Base-by-base conservation (phyloP, 2,888 invertebrate species). In the Baronia brevicornis region DNA sequence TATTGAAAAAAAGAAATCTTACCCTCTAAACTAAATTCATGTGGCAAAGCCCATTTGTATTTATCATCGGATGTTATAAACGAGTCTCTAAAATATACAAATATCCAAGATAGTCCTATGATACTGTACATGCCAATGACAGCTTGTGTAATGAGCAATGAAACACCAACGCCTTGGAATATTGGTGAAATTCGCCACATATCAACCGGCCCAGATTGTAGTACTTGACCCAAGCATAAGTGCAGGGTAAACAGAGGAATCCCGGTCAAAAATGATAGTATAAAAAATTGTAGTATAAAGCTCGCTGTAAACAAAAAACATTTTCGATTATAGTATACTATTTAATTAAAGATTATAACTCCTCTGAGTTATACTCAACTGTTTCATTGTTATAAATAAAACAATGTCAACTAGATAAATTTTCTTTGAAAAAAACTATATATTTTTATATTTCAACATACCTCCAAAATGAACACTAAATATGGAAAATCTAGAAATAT, bases 101-200 rank as follows among this genome's bases (percentile, higher is more conserved):
- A 90, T 77, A 96, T 88, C 96, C 96, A 96, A 1, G 94, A 93
- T n/a, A 96, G 86, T 2, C 95, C 94, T 15, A 95, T 89, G 33
- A 94, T 91, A 54, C 94, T 94, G 78, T 96, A 96, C 45, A 95
- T 87, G 29, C 95, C 95, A 47, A 94, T 88, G 27, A 94, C 84
- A 3, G 91, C 91, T 65, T 95, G 95, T 3, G 91, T 89, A 36
- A 92, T 70, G 10, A 95, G 86, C 45, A 96, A 71, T 0, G 95
- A 90, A 29, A 95, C 90, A 8, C 96, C 96, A 9, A 96, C 92
- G 2, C 96, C 96, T 80, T 93, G 92, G 65, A 96, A 95, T 49
- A 96, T 89, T 0, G 96, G 96, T 32, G 95, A 95, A 54, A 96
- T 95, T 55, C 89, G 89, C 96, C 96, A 96, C 95, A 96, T 95